A percentile compares a stretch with the other conserved stretches of the same genome.
Conservation (phyloP, 1,140 invertebrate species). For the Acromyrmex charruanus region DNA sequence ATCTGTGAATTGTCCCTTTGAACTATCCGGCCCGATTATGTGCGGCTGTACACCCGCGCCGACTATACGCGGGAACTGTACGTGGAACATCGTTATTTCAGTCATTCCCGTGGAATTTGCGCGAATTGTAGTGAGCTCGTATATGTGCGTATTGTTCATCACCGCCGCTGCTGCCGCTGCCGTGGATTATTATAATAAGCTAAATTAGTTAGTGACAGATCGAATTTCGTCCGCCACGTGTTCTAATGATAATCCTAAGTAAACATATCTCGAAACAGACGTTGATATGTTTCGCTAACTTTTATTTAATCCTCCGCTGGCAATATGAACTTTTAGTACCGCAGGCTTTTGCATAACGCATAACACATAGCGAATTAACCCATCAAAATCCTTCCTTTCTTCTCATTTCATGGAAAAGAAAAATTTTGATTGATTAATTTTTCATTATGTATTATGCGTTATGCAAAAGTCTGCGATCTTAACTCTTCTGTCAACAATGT, state of each 20-base stretch:
- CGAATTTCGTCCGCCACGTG: background rate
- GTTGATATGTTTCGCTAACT: background rate
- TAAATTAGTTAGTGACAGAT: conserved; percentile 18
- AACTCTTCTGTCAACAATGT: too few species aligned
- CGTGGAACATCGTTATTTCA: conserved; percentile 44
- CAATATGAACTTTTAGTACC: too few species aligned
- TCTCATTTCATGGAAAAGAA: too few species aligned
- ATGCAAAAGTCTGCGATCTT: too few species aligned
- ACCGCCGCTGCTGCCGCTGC: background rate
- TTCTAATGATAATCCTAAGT: background rate
- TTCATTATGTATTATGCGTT: too few species aligned
- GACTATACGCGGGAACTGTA: background rate
- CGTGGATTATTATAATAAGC: conserved; percentile 28
- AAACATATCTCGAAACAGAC: background rate
- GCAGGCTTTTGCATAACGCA: too few species aligned
- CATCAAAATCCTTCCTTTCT: too few species aligned
- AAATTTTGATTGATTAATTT: too few species aligned
- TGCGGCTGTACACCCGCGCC: conserved; percentile 1
- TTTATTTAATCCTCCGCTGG: too few species aligned
- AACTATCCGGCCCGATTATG: conserved; percentile 45
- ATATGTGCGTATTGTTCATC: background rate
- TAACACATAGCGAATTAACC: too few species aligned
- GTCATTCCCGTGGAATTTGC: conserved; percentile 29
- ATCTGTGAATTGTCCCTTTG: conserved; percentile 58
- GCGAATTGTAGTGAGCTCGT: conserved; percentile 44